Evolutionary conservation across 2,888 invertebrate species (phyloP), one percentile per base, ranked within the genome.

Genomic region (Heliconius erato): DNA sequence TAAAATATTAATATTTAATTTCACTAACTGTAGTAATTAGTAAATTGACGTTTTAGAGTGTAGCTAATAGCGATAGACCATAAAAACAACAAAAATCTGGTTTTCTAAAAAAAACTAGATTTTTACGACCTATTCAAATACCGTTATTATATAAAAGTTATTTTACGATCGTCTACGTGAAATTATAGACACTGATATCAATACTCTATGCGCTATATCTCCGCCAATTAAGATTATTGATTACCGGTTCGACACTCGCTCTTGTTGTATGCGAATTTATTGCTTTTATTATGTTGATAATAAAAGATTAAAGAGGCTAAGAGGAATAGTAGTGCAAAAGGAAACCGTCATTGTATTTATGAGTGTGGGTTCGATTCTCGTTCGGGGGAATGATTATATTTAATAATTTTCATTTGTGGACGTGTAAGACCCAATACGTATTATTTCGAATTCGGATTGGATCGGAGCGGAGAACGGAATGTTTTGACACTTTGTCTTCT

Each of bases 81-180:
- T 72, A 72, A 49, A n/a, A 63, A n/a, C 12, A n/a, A 63, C 63
- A 63, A 63, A 63, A 63, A n/a, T 63, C 63, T 11, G 9, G n/a
- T 63, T 63, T 63, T n/a, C 12, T 49, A 16, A 44, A 72, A 69
- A 69, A 49, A 72, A 72, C 72, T 72, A 19, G 44, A 26, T 72
- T 72, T 72, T 49, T 44, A 72, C 44, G 72, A 72, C 44, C 2
- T 44, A 26, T 72, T 44, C 72, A 72, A 26, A 28, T 49, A 72
- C 72, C 26, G 72, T 72, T 72, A n/a, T 63, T 63, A 63, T n/a
- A n/a, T 63, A 44, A 72, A 72, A 44, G 14, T 19, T 44, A 44
- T 72, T 72, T 72, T 72, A 72, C 49, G 49, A 72, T 49, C 26
- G 44, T 26, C 72, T 26, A 7, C 16, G 72, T 49, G 44, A 44